These are phyloP conservation scores for Brienomyrus brachyistius DNA, from an alignment of 2,113 vertebrate genomes.

Conservation along the genomic window DNA sequence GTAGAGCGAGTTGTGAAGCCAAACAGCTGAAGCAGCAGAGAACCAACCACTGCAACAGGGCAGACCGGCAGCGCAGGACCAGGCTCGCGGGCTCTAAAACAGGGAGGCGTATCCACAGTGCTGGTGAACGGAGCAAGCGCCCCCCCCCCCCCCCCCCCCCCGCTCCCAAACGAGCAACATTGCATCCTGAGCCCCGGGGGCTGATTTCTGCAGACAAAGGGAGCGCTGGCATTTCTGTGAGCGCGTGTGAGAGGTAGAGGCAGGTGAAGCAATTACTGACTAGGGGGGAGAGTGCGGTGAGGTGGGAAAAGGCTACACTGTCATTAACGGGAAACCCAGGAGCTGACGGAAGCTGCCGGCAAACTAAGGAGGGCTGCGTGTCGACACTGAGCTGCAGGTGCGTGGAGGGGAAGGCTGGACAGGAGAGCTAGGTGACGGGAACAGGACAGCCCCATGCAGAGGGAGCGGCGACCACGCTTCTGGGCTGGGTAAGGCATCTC, in stretches of 20 bases:
- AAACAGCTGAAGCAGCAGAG: constrained; percentile 31
- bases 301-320: neutral
- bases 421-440: constrained; percentile 18
- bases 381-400: constrained; percentile 40
- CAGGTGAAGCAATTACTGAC: neutral
- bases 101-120: neutral
- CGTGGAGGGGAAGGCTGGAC: constrained; percentile 26
- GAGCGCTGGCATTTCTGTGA: neutral
- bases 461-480: constrained; percentile 38
- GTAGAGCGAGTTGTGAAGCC: constrained; percentile 40
- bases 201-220: constrained; percentile 15
- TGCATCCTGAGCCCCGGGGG: constrained; percentile 18
- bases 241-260: neutral
- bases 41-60: constrained; percentile 23
- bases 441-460: constrained; percentile 45
- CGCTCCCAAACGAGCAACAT: constrained; percentile 20
- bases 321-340: neutral
- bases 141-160: constrained; percentile 22
- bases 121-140: neutral
- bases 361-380: constrained; percentile 12
- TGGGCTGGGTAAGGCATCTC: constrained; percentile 56
- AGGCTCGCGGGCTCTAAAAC: constrained; percentile 20
- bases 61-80: constrained; percentile 29
- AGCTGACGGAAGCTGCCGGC: neutral
- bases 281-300: neutral